Percentiles rank a stretch among this genome's conserved stretches.
phyloP scores from a whole-genome alignment of 2,797 vertebrate genomes.

The Pitangus sulphuratus region DNA sequence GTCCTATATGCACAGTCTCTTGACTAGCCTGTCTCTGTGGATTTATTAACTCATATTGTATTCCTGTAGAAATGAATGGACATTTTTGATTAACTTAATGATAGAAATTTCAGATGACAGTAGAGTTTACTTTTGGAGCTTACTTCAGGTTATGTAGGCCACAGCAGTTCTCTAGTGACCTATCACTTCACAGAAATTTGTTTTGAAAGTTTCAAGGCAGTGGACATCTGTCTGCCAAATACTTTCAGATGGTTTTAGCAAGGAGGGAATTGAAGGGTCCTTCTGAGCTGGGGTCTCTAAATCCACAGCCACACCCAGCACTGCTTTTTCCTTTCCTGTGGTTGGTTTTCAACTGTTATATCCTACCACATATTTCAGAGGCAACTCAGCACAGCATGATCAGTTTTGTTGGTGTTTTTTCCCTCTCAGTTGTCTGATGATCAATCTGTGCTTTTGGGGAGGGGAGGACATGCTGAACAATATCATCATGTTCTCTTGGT shows the following conservation, averaged over 20 bases:
- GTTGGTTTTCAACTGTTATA: neutral
- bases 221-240: constrained; percentile 20
- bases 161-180: constrained; percentile 24
- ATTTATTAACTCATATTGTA: constrained; percentile 69
- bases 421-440: neutral
- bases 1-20: constrained; percentile 71
- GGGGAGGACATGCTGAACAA: neutral
- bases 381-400: neutral
- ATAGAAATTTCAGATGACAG: constrained; percentile 70
- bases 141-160: constrained; percentile 55
- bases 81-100: constrained; percentile 68
- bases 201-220: constrained; percentile 41
- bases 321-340: neutral
- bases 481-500: neutral
- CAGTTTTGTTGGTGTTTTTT: neutral
- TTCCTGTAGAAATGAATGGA: constrained; percentile 57
- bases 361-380: neutral
- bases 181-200: constrained; percentile 34
- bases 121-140: constrained; percentile 54
- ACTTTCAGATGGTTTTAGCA: constrained; percentile 5
- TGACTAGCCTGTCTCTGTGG: constrained; percentile 64
- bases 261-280: neutral
- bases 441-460: neutral
- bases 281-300: neutral
- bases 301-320: neutral